Percentiles rank a stretch among this genome's conserved stretches.
Evolutionary conservation across 2,797 vertebrate species (phyloP).

Genomic region (Myotis daubentonii): DNA sequence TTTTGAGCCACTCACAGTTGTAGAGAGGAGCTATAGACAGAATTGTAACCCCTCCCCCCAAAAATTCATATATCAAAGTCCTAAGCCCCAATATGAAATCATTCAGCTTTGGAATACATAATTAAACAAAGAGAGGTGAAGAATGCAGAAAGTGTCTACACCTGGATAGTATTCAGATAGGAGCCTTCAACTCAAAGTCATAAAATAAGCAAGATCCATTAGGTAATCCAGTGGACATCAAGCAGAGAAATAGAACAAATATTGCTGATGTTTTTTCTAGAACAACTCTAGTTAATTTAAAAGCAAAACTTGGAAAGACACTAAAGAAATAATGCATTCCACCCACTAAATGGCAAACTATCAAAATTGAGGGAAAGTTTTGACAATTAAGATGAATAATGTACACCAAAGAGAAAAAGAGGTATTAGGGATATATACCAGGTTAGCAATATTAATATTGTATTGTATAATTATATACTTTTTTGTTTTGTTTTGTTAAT

Average conservation of each 20-base stretch:
- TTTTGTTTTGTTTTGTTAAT: no score
- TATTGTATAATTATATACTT: background rate
- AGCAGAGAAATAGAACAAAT: background rate
- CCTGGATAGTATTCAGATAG: background rate
- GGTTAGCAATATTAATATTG: background rate
- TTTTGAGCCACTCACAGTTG: background rate
- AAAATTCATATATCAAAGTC: background rate
- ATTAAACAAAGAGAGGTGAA: conserved; percentile 52
- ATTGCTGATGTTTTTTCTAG: conserved; percentile 2
- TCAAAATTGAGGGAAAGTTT: conserved; percentile 63
- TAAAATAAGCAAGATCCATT: conserved; percentile 49
- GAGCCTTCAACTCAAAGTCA: conserved; percentile 58
- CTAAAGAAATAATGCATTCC: conserved; percentile 69
- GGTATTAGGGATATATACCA: background rate
- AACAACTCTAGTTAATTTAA: conserved; percentile 48
- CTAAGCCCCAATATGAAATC: background rate
- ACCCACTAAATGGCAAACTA: conserved; percentile 63
- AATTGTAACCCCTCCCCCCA: background rate
- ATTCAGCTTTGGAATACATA: conserved; percentile 17
- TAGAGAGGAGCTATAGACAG: background rate
- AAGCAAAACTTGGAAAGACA: conserved; percentile 54
- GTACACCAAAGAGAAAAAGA: conserved; percentile 42
- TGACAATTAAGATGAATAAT: conserved; percentile 37
- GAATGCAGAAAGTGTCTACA: conserved; percentile 49
- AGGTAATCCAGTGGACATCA: background rate